Evolutionary conservation across 2,113 vertebrate species (phyloP).

Genomic region (Malurus elegans): DNA sequence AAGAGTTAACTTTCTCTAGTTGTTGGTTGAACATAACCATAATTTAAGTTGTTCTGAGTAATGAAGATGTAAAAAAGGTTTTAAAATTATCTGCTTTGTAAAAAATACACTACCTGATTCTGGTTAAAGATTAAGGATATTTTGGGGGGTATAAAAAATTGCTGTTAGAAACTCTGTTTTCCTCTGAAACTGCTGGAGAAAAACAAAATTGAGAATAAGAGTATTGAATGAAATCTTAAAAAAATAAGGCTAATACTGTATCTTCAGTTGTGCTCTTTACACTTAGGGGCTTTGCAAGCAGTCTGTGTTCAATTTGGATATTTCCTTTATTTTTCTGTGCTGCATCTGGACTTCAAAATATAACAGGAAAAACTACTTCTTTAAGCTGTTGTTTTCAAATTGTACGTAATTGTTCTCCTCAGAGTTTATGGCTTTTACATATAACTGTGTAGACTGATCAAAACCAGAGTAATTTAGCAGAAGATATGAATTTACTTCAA

Average conservation of each 20-base stretch:
- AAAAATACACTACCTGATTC: not conserved
- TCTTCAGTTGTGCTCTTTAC: not conserved
- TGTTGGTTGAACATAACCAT: not conserved
- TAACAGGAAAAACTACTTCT: not conserved
- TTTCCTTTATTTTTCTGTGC: not conserved
- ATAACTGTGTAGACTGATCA: not conserved
- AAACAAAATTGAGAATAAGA: not conserved
- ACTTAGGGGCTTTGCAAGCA: not conserved
- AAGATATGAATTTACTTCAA: not conserved
- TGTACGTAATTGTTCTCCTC: not conserved
- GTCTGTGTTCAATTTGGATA: not conserved
- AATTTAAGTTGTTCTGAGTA: not conserved
- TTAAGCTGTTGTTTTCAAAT: not conserved
- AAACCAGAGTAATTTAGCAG: not conserved
- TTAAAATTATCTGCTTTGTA: not conserved
- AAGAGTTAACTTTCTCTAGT: not conserved
- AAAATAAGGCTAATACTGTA: not conserved
- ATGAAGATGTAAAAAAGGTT: not conserved
- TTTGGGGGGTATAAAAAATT: not conserved
- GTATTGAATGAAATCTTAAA: not conserved
- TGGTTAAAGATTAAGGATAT: not conserved
- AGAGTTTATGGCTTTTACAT: not conserved
- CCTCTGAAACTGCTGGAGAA: not conserved
- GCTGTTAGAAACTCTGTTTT: not conserved
- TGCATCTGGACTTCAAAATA: not conserved